Evolutionary conservation across 2,113 vertebrate species (phyloP), one percentile per base, ranked within the genome.

Genomic region (Melanostigma gelatinosum): DNA sequence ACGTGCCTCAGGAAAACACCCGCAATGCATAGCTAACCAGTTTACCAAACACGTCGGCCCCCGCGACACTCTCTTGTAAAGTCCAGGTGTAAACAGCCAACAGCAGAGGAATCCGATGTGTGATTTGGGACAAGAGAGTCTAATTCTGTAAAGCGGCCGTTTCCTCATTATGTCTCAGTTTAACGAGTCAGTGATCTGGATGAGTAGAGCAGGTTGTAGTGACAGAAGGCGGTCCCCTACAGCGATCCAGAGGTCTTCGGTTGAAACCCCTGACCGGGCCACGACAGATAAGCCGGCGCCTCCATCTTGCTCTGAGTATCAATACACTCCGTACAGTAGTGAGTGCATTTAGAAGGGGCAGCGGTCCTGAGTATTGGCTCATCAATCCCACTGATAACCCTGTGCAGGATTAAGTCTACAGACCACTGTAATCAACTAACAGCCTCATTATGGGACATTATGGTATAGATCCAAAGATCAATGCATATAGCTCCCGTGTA

Each of bases 361-460:
- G 79, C 15, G 38, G 75, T 75, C 72, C 76, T 12, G 70, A 80
- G 74, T 69, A 87, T 76, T 76, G 87, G 85, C 84, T 88, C 90
- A 92, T 94, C 92, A 88, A 92, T 92, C 85, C 87, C 74, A 89
- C 90, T 92, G 91, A 94, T 92, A 88, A 87, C 89, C 82, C 87
- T 67, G 75, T 24, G 88, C 87, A 88, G 91, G 87, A 93, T 90
- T 80, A 88, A 91, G 91, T 87, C 88, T 82, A 89, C 85, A 92
- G 85, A 89, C 80, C 84, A 87, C 88, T 89, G 91, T 92, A 93
- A 94, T 95, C 93, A 93, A 89, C 89, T 93, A 90, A 93, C 89
- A 87, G 90, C 77, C 89, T 90, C 93, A 91, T 94, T 95, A 95
- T 82, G 87, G 91, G 77, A 93, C 92, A 93, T 92, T 91, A 93